These are phyloP conservation scores for Columba janthina DNA, from an alignment of 2,113 vertebrate genomes.

Conservation along the genomic window DNA sequence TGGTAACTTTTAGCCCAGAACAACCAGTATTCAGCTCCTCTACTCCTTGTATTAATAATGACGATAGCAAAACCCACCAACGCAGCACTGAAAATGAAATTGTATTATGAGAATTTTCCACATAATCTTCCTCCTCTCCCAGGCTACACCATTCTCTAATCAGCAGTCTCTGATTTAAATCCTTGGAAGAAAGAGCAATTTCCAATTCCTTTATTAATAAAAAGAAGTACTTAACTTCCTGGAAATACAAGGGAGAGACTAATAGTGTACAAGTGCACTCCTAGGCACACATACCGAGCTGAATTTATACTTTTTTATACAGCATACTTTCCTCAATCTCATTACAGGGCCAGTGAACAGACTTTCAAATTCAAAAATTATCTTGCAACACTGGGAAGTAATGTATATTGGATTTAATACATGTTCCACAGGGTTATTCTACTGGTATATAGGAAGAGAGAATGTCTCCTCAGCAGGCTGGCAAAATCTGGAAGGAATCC, in stretches of 20 bases:
- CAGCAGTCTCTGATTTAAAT: background rate
- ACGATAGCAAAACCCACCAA: background rate
- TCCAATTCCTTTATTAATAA: background rate
- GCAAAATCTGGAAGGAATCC: background rate
- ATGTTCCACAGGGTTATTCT: background rate
- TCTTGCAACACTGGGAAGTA: background rate
- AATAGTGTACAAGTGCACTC: background rate
- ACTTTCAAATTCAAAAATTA: background rate
- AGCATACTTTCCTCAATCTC: background rate
- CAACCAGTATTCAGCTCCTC: background rate
- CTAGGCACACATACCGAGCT: background rate
- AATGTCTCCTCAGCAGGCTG: background rate
- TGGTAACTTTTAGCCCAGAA: background rate
- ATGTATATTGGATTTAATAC: background rate
- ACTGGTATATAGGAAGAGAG: background rate
- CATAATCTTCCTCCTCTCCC: background rate
- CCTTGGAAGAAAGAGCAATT: background rate
- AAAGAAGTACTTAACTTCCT: background rate
- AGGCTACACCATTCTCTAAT: background rate
- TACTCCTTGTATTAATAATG: background rate
- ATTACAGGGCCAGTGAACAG: background rate
- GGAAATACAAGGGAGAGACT: background rate
- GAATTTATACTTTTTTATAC: background rate
- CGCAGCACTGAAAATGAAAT: background rate
- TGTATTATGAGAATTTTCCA: background rate